A percentile compares a stretch with the other conserved stretches of the same genome.
These are phyloP conservation scores for Bolborhynchus lineola DNA, from an alignment of 2,113 vertebrate species.

Conservation along the genomic window DNA sequence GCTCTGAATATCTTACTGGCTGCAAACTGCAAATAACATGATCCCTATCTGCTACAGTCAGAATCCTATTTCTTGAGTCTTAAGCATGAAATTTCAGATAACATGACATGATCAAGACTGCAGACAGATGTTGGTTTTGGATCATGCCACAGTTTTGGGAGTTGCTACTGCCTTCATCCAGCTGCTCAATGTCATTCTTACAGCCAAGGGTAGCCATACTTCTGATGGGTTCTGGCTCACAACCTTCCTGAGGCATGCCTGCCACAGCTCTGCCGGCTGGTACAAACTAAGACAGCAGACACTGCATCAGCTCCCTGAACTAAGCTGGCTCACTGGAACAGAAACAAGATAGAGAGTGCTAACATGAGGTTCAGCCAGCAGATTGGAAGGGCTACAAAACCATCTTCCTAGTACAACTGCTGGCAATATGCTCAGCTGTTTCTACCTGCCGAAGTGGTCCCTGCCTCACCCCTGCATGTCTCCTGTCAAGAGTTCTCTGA, in stretches of 20 bases:
- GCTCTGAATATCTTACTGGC: background rate
- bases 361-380: background rate
- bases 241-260: fast-evolving
- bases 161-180: background rate
- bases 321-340: background rate
- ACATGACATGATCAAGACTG: background rate
- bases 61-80: background rate
- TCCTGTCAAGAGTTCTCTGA: background rate
- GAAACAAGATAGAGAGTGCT: fast-evolving
- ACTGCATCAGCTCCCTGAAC: background rate
- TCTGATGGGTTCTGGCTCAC: background rate
- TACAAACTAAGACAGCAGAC: background rate
- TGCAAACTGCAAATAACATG: background rate
- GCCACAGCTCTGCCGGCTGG: background rate
- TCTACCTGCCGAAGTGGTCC: background rate
- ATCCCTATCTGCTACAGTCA: background rate
- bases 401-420: background rate
- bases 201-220: background rate
- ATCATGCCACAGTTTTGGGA: fast-evolving
- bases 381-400: background rate
- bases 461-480: background rate
- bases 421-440: background rate
- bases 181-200: background rate
- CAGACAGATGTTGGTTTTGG: background rate
- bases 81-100: background rate